A percentile compares a stretch with the other conserved stretches of the same genome.
Conservation (phyloP, 2,113 vertebrate genomes). For the Microtus pennsylvanicus region DNA sequence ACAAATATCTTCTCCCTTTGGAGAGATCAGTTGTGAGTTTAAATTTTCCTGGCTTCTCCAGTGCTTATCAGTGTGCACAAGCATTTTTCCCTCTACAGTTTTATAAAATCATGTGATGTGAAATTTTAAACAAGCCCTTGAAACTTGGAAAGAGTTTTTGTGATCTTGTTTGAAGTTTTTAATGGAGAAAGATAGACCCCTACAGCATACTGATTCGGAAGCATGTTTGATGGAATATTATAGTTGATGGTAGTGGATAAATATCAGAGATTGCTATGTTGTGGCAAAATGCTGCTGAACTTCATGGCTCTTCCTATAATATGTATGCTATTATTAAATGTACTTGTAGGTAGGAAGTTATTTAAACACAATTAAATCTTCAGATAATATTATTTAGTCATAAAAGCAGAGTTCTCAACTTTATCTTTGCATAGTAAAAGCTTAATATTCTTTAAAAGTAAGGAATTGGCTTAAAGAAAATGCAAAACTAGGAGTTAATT, state of each 20-base stretch:
- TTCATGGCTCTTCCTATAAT: not conserved
- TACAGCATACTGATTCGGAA: not conserved
- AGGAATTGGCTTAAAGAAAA: not conserved
- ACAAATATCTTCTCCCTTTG: not conserved
- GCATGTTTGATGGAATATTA: not conserved
- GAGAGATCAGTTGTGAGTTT: not conserved
- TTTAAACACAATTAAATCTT: conserved; percentile 3
- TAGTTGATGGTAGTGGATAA: not conserved
- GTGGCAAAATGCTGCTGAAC: not conserved
- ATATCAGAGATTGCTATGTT: not conserved
- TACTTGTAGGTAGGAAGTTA: not conserved
- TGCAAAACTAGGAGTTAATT: not conserved
- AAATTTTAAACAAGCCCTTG: not conserved
- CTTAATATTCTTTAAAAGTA: not conserved
- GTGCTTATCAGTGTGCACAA: not conserved
- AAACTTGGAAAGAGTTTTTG: not conserved
- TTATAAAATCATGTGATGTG: not conserved
- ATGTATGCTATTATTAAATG: not conserved
- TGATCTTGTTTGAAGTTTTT: not conserved
- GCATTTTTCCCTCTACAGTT: not conserved
- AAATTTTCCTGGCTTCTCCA: not conserved
- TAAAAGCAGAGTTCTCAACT: conserved; percentile 7
- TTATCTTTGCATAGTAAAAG: not conserved
- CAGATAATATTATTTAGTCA: not conserved
- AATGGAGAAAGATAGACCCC: not conserved